These are phyloP conservation scores for Chrysolina haemoptera DNA, from an alignment of 2,888 invertebrate species.

Conservation along the genomic window DNA sequence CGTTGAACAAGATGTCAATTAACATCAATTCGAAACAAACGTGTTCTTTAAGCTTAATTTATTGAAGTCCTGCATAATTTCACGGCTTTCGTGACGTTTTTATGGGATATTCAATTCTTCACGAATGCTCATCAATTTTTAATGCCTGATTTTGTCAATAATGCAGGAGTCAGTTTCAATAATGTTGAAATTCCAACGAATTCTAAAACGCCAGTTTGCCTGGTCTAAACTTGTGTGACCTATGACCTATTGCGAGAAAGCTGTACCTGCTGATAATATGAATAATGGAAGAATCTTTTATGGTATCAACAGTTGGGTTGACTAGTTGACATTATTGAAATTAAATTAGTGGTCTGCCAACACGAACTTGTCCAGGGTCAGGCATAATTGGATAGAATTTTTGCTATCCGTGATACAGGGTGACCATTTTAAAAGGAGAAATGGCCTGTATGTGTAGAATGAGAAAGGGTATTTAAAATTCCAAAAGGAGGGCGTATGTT, in stretches of 20 bases:
- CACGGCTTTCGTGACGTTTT: neutral
- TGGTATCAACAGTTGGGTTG: neutral
- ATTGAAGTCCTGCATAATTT: neutral
- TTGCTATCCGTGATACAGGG: too few species aligned
- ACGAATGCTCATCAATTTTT: neutral
- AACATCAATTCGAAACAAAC: neutral
- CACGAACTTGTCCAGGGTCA: neutral
- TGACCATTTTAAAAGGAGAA: too few species aligned
- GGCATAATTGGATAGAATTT: too few species aligned
- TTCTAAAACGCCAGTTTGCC: neutral
- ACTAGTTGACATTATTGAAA: neutral
- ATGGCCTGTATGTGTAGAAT: too few species aligned
- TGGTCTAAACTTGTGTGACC: neutral
- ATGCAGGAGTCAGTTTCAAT: neutral
- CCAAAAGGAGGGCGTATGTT: too few species aligned
- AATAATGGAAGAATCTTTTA: neutral
- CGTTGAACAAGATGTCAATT: neutral
- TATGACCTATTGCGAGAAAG: neutral
- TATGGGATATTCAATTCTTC: neutral
- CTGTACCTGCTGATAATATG: neutral
- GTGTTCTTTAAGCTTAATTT: neutral
- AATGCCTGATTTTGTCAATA: neutral
- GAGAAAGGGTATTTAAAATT: too few species aligned
- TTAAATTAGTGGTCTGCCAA: neutral
- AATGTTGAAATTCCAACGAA: neutral